Evolutionary conservation across 2,888 invertebrate genomes (phyloP).

Genomic region (Hesperia comma): DNA sequence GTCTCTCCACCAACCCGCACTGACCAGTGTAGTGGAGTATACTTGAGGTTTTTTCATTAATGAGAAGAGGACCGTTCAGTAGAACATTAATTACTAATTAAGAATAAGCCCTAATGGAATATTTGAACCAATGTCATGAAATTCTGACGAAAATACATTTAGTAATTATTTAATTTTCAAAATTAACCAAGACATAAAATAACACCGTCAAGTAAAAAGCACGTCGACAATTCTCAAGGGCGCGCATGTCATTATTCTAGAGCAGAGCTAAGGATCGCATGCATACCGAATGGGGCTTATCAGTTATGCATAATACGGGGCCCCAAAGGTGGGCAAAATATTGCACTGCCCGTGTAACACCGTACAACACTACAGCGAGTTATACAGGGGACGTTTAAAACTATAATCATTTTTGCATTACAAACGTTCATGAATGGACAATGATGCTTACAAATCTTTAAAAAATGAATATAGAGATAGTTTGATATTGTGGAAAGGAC

Average conservation of each 20-base stretch:
- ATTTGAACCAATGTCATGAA: no score
- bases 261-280: constrained; percentile 78
- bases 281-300: constrained; percentile 83
- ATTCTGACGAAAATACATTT: neutral
- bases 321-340: constrained; percentile 83
- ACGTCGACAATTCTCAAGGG: constrained; percentile 60
- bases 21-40: no score
- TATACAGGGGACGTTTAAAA: constrained; percentile 47
- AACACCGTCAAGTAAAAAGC: constrained; percentile 50
- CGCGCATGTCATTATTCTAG: constrained; percentile 69
- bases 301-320: constrained; percentile 84
- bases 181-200: constrained; percentile 18
- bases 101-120: no score
- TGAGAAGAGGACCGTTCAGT: no score
- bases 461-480: no score
- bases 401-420: constrained; percentile 19
- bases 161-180: constrained; percentile 3
- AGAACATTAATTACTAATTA: no score
- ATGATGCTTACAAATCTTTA: no score
- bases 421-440: neutral
- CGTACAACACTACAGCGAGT: constrained; percentile 41
- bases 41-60: no score
- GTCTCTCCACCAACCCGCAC: no score
- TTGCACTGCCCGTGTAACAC: constrained; percentile 64
- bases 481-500: no score